Base-by-base conservation (phyloP, 2,113 vertebrate genomes). In the Formicarius rufipectus region DNA sequence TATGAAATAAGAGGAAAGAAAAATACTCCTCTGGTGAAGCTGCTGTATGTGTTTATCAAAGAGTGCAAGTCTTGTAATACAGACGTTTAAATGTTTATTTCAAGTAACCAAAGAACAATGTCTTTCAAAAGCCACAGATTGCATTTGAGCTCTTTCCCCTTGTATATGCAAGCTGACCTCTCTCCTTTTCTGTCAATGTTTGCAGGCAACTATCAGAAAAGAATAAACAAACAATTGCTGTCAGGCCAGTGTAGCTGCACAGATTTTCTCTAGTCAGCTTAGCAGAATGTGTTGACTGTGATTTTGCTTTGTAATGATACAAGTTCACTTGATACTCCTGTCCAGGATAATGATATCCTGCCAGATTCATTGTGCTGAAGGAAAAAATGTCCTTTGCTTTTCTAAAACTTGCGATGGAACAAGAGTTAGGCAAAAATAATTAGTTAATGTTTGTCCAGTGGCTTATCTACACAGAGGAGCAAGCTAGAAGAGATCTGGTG, bases 361-460 rank as follows among this genome's bases (percentile, higher is more conserved):
- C 37, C 69, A 94, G 30, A 78, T 59, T 12, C 14, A 20, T 35
- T 64, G 31, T 56, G 63, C 15, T 50, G 63, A 40, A 94, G 33
- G 50, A 74, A 91, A 94, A 92, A 52, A 16, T 45, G 47, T 81
- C 73, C 64, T 95, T 96, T 93, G 60, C 62, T 22, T 88, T 95
- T 94, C 59, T 13, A 25, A 39, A 1, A 9, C 12, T 77, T 72
- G 22, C 49, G 42, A 58, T 87, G 31, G 66, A 87, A 76, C 14
- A 75, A 71, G 33, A 92, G 23, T 56, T 82, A 19, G 66, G 60
- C 30, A 80, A 89, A 92, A 94, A 79, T 10, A 80, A 77, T 50
- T 83, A 89, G n/a, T 85, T 89, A 92, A 95, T 94, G 35, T 92
- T 92, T 96, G 66, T 75, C 80, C 73, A 64, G 49, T 31, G 40